A percentile compares a stretch with the other conserved stretches of the same genome.
Evolutionary conservation across 2,797 vertebrate genomes (phyloP).

Genomic region (Hyperoplus immaculatus): DNA sequence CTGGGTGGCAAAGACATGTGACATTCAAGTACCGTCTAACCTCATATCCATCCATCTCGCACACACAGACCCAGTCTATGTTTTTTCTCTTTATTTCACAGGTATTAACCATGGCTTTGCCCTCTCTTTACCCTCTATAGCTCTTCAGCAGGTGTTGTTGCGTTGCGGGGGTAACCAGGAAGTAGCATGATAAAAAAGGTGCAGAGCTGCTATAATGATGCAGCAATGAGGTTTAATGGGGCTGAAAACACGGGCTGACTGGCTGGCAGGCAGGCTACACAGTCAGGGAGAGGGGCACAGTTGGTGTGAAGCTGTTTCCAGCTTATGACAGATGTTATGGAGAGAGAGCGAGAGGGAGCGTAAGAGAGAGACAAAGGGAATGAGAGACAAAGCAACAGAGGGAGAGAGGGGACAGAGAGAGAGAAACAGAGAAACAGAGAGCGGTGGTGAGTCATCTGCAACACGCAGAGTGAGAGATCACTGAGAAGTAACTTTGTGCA

Average conservation of each 20-base stretch:
- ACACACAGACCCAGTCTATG: conserved; percentile 12
- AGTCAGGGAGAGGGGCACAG: conserved; percentile 73
- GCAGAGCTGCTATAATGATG: conserved; percentile 68
- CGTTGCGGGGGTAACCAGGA: conserved; percentile 65
- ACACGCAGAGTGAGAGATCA: conserved; percentile 73
- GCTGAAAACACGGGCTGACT: conserved; percentile 79
- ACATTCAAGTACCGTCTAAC: conserved; percentile 39
- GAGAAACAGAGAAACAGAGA: conserved; percentile 27
- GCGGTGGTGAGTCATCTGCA: conserved; percentile 65
- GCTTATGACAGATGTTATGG: conserved; percentile 78
- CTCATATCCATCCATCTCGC: conserved; percentile 31
- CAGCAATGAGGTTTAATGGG: conserved; percentile 79
- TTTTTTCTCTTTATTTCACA: conserved; percentile 52
- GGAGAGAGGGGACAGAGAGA: conserved; percentile 27
- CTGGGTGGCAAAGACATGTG: conserved; percentile 46
- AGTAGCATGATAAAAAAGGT: conserved; percentile 61
- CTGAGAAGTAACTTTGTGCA: conserved; percentile 69
- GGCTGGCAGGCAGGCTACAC: conserved; percentile 68
- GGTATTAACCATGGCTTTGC: conserved; percentile 61
- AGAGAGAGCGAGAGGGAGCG: conserved; percentile 28
- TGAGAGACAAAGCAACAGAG: conserved; percentile 41
- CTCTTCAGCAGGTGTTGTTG: conserved; percentile 63
- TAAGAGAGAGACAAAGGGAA: conserved; percentile 14
- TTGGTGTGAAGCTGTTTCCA: conserved; percentile 77
- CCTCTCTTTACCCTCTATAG: conserved; percentile 67